Base-by-base conservation (phyloP, 2,888 invertebrate species). In the Graphium colonna region DNA sequence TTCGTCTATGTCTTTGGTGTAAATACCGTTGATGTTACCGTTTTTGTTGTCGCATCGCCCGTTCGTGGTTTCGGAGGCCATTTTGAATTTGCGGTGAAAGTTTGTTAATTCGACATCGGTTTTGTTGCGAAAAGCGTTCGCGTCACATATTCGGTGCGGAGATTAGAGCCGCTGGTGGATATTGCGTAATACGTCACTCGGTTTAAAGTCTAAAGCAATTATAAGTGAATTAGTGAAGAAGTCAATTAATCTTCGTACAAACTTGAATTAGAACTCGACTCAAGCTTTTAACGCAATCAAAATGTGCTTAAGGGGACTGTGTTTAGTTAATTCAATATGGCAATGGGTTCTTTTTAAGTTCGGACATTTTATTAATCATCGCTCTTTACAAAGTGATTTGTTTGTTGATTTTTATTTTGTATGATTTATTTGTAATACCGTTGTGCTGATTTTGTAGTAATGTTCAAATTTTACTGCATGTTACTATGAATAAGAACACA, bases 191-290 rank as follows among this genome's bases (percentile, higher is more conserved):
- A n/a, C 12, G 15, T 3, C n/a, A 13, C 12, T 39, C 9, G 18
- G 43, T 44, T 43, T 44, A 18, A 12, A 53, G n/a, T 12, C 38
- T 7, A 28, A 17, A 12, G 53, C 49, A 53, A 53, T 53, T 53
- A 53, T 49, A 53, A 52, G 33, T 47, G 55, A 13, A 44, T 56
- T 58, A 56, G 51, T 53, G 54, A 60, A 51, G 51, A 46, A 36
- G 18, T 18, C 53, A 53, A 53, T 57, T 53, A 49, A 47, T 48
- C 51, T 51, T 51, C 51, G 17, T 42, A 53, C 39, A 43, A 49
- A 33, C 44, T 53, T 44, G 31, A 44, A 44, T 48, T 40, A 38
- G 18, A 50, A 42, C 31, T 45, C 17, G 51, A 40, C 50, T 39
- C 31, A 28, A 18, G 42, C 38, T 21, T 36, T 36, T 33, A 17